Percentiles rank a stretch among this genome's conserved stretches.
Conservation (phyloP, 2,888 invertebrate species). For the Lithodes maja region DNA sequence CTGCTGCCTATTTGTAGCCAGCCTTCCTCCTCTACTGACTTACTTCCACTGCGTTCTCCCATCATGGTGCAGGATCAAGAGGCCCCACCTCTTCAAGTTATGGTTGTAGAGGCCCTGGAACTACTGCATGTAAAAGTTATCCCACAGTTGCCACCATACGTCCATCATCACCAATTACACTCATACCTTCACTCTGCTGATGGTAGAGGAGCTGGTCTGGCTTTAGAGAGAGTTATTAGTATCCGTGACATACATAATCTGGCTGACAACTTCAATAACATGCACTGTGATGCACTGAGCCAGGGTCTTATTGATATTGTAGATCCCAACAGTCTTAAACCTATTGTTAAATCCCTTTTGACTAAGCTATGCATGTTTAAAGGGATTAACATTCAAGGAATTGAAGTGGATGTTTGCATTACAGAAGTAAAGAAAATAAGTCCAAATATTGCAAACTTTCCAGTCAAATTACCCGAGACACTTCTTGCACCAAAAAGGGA, state of each 20-base stretch:
- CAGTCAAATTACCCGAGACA: conserved; percentile 8
- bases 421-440: background rate
- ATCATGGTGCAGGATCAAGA: conserved; percentile 2
- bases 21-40: background rate
- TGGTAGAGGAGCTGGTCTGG: conserved; percentile 19
- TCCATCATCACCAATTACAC: conserved; percentile 20
- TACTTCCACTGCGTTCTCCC: conserved; percentile 8
- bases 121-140: conserved; percentile 31
- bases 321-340: conserved; percentile 3
- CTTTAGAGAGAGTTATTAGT: conserved; percentile 5
- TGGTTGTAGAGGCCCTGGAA: background rate
- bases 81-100: background rate
- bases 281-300: background rate
- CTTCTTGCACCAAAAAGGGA: background rate
- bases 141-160: conserved; percentile 6
- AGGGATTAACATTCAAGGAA: background rate
- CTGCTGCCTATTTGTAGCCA: conserved; percentile 10
- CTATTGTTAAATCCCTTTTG: conserved; percentile 10
- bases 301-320: background rate
- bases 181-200: background rate
- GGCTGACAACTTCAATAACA: background rate
- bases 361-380: conserved; percentile 14
- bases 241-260: background rate
- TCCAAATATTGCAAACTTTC: conserved; percentile 9
- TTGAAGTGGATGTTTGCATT: conserved; percentile 12